phyloP scores from a whole-genome alignment of 2,113 vertebrate genomes.

The Corapipo altera region DNA sequence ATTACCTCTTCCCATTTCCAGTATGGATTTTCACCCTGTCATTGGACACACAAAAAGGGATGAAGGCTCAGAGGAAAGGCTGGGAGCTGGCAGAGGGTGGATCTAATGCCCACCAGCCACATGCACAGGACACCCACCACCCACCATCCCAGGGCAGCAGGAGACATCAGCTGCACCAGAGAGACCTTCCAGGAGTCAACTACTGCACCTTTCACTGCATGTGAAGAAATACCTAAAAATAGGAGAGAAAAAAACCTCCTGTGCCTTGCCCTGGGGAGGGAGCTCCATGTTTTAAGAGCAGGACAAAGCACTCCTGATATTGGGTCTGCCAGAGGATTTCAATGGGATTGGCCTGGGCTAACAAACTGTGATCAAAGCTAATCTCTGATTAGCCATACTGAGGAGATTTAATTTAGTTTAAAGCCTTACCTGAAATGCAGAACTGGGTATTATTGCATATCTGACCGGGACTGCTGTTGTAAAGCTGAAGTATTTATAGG shows the following conservation, averaged over 20 bases:
- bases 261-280: not conserved
- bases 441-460: slow-evolving; percentile 7
- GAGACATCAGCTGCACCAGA: accelerated
- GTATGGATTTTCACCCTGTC: accelerated
- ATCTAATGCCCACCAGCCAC: too few species aligned
- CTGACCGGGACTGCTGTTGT: not conserved
- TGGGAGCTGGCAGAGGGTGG: not conserved
- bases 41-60: accelerated
- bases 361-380: slow-evolving; percentile 45
- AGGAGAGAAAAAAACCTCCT: not conserved
- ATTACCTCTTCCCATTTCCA: not conserved
- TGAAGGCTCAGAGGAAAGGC: not conserved
- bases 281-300: accelerated
- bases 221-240: accelerated
- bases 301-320: not conserved
- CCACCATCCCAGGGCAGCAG: not conserved
- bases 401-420: slow-evolving; percentile 50
- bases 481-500: slow-evolving; percentile 27
- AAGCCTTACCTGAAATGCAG: slow-evolving; percentile 58
- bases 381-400: slow-evolving; percentile 56
- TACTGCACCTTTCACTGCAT: accelerated
- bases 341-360: slow-evolving; percentile 20
- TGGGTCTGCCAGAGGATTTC: slow-evolving; percentile 22
- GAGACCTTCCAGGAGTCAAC: not conserved
- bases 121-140: not conserved